phyloP scores from a whole-genome alignment of 2,888 invertebrate species.

The Cephus pulcher region DNA sequence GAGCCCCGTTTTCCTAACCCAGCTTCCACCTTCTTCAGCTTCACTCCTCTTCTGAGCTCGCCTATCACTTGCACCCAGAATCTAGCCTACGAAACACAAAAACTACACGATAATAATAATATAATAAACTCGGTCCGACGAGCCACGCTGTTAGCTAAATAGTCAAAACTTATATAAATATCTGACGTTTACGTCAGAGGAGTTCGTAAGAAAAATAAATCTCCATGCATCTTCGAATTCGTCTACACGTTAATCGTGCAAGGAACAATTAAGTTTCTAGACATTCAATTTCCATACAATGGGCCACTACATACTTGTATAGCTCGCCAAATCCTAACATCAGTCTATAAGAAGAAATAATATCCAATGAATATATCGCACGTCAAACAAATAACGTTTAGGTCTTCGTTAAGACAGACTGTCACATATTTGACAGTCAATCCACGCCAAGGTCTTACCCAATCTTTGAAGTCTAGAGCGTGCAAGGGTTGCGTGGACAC shows the following conservation, averaged over 20 bases:
- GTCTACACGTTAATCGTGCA: constrained; percentile 71
- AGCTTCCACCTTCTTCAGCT: constrained; percentile 82
- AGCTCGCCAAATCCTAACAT: constrained; percentile 83
- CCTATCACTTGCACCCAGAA: constrained; percentile 97
- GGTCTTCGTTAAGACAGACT: not conserved
- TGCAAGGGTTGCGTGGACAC: constrained; percentile 79
- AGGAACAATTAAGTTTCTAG: constrained; percentile 27
- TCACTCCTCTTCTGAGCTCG: constrained; percentile 90
- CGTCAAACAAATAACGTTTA: constrained; percentile 5
- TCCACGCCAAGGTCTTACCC: constrained; percentile 73
- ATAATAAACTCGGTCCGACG: too few species aligned
- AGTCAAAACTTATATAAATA: not conserved
- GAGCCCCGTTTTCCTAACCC: constrained; percentile 48
- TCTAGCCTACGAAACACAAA: constrained; percentile 77
- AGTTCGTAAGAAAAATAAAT: not conserved
- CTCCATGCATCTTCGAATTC: not conserved
- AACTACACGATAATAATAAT: not conserved
- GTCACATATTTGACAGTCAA: constrained; percentile 25
- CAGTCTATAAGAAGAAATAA: constrained; percentile 68
- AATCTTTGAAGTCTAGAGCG: constrained; percentile 88
- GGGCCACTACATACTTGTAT: constrained; percentile 78
- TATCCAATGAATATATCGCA: not conserved
- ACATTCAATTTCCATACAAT: constrained; percentile 8
- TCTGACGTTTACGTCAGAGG: not conserved
- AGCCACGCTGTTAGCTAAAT: not conserved